phyloP scores from a whole-genome alignment of 2,888 invertebrate species.

The Kryphioiulus occultus region DNA sequence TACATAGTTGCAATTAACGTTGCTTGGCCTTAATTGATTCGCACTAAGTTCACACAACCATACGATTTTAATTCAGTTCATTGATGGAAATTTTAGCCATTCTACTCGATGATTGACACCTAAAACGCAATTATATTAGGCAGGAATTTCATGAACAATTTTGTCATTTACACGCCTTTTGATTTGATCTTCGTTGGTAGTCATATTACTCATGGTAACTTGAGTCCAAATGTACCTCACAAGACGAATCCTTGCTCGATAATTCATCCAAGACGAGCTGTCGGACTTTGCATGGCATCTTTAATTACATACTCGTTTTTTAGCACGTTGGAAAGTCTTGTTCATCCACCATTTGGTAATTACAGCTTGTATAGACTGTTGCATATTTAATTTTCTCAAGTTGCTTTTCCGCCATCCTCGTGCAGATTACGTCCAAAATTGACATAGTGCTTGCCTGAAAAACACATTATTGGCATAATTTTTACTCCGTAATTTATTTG shows the following conservation, averaged over 20 bases:
- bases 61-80: too few species aligned
- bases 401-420: neutral
- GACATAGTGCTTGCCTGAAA: too few species aligned
- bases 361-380: neutral
- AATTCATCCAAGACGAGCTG: neutral
- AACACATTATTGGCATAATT: neutral
- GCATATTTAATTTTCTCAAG: neutral
- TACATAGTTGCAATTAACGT: too few species aligned
- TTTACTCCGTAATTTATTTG: neutral
- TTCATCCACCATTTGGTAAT: neutral
- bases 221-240: neutral
- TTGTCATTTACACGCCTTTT: neutral
- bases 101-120: too few species aligned
- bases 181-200: neutral
- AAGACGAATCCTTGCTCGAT: neutral
- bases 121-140: too few species aligned
- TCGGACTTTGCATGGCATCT: neutral
- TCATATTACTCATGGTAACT: neutral
- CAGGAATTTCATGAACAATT: too few species aligned
- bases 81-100: too few species aligned
- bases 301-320: constrained; percentile 1
- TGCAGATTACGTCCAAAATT: neutral
- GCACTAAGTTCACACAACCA: too few species aligned
- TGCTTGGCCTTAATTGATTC: too few species aligned
- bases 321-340: neutral